A percentile compares a stretch with the other conserved stretches of the same genome.
phyloP scores from a whole-genome alignment of 2,113 vertebrate genomes.

The Phaethornis superciliosus region DNA sequence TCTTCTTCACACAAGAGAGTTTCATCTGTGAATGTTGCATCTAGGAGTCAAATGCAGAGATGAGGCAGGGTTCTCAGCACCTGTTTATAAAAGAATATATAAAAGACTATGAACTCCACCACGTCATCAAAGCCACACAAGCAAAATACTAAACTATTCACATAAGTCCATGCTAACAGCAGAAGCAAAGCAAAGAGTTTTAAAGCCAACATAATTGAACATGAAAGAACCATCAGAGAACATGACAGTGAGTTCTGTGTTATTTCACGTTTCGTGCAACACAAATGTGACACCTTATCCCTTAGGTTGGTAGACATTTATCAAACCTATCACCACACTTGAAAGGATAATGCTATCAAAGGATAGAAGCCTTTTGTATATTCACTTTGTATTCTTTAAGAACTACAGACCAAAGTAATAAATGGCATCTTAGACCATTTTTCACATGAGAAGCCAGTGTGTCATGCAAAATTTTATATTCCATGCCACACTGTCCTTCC shows the following conservation, averaged over 20 bases:
- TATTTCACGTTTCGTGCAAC: slow-evolving; percentile 60
- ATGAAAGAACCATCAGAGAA: slow-evolving; percentile 46
- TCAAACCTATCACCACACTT: slow-evolving; percentile 58
- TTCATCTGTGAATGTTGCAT: not conserved
- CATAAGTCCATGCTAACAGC: not conserved
- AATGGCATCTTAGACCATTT: slow-evolving; percentile 70
- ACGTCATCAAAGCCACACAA: not conserved
- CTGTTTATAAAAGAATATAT: not conserved
- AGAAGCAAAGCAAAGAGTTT: not conserved
- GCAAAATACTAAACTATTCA: not conserved
- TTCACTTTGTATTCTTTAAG: slow-evolving; percentile 70
- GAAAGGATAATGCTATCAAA: slow-evolving; percentile 58
- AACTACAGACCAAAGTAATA: slow-evolving; percentile 56
- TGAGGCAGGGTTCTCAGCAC: not conserved
- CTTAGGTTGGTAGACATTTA: slow-evolving; percentile 69
- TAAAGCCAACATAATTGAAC: slow-evolving; percentile 40
- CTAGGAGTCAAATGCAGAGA: not conserved
- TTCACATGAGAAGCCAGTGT: slow-evolving; percentile 57
- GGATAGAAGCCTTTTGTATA: slow-evolving; percentile 64
- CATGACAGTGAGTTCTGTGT: slow-evolving; percentile 38
- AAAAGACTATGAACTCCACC: not conserved
- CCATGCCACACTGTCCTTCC: slow-evolving; percentile 65
- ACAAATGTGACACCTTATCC: slow-evolving; percentile 49
- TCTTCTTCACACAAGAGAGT: not conserved
- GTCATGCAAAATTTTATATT: slow-evolving; percentile 66